Base-by-base conservation (phyloP, 2,888 invertebrate genomes). In the Netelia virgata region DNA sequence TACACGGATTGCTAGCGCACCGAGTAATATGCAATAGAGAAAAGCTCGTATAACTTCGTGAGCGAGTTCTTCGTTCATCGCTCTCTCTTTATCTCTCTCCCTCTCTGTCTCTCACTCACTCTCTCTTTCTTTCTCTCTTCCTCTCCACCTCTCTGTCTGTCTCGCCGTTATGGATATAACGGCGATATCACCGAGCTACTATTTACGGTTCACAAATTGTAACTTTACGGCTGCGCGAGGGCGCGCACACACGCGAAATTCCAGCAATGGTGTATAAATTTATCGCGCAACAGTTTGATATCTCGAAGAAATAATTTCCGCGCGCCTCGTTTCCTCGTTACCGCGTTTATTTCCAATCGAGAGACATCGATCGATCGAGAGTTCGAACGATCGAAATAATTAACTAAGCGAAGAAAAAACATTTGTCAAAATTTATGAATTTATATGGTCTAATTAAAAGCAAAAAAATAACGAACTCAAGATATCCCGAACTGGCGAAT, bases 191-290 rank as follows among this genome's bases (percentile, higher is more conserved):
- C 73, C 72, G 43, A 36, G 70, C 68, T 76, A 79, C 82, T 88
- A 86, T 88, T 89, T 89, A 88, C 86, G 87, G 85, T 86, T 82
- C 85, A 89, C 88, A 89, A 89, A 90, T 89, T 89, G 90, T 88
- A 88, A 87, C 88, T 87, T 88, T 87, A 88, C 82, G 86, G 87
- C 83, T 86, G 76, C 84, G 82, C 28, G 28, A 23, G 23, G n/a
- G n/a, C n/a, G n/a, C 23, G 23, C 23, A 75, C 76, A 84, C 72
- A 74, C 63, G 84, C 73, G 47, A 68, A 72, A 81, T 16, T 66
- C 75, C 76, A 77, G 81, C 84, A 81, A 81, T 73, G 69, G 57
- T 5, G 3, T 69, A 73, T 81, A 86, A 87, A 89, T 86, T 86
- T 87, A 87, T 86, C 83, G 85, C 76, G 84, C 85, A 83, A 84